Base-by-base conservation (phyloP, 2,888 invertebrate species). In the Hirtodrosophila confusa region DNA sequence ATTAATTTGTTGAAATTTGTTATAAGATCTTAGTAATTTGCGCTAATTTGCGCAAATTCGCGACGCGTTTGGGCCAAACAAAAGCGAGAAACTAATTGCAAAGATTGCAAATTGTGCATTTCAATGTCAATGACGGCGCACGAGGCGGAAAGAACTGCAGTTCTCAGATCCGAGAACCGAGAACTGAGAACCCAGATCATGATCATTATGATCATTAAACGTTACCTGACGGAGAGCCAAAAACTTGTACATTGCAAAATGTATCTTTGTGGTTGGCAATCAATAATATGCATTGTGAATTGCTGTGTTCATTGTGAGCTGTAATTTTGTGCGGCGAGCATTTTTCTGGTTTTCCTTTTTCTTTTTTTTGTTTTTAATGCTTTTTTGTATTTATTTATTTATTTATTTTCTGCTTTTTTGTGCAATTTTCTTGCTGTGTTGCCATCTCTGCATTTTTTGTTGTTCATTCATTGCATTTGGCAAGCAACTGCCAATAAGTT, bases 41-140 rank as follows among this genome's bases (percentile, higher is more conserved):
- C 49, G 61, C 47, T 49, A 58, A 66, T 78, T 67, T 45, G 53
- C 61, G 66, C 44, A 44, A 50, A 44, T 49, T 31, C 55, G 62
- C 82, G 82, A 85, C 70, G 68, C 74, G 80, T 67, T 75, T 67
- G 51, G 53, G 27, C 58, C 75, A 67, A 80, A 68, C 54, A 69
- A 69, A 73, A 66, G 47, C 57, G 53, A 64, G 75, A 76, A 85
- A 85, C 82, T 85, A 78, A 85, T 76, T 69, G 69, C 65, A 67
- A 44, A 45, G 48, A 58, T 58, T 41, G 69, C 68, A 53, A 78
- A 67, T 62, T 65, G 67, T 67, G 58, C 69, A 72, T 74, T 68
- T 78, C 85, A 82, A 85, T 82, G 82, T 82, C 85, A 82, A 80
- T 85, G 85, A 66, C 82, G 76, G 68, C 37, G 43, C 12, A 35